Evolutionary conservation across 2,113 vertebrate genomes (phyloP).

Genomic region (Carassius auratus): DNA sequence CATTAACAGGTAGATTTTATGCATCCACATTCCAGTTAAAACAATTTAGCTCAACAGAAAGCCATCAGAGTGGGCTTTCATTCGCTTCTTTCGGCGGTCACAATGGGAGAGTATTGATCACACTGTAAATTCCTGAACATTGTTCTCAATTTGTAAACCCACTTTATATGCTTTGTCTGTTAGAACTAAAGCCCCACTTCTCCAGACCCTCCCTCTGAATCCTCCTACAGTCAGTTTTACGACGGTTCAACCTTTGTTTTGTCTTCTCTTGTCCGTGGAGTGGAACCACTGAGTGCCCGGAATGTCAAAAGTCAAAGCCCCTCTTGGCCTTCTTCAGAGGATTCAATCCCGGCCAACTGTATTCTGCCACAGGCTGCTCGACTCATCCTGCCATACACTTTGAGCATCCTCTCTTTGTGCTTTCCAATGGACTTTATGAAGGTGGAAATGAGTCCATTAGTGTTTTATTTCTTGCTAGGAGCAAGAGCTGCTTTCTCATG

Average conservation of each 20-base stretch:
- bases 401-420: conserved; percentile 44
- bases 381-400: conserved; percentile 33
- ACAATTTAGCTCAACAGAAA: conserved; percentile 19
- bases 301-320: conserved; percentile 57
- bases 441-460: conserved; percentile 64
- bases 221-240: conserved; percentile 60
- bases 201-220: conserved; percentile 53
- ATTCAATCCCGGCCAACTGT: conserved; percentile 46
- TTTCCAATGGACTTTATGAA: conserved; percentile 51
- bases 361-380: conserved; percentile 48
- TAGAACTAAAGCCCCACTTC: conserved; percentile 64
- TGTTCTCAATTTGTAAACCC: conserved; percentile 76
- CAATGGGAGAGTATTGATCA: conserved; percentile 59
- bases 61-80: conserved; percentile 45
- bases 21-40: conserved; percentile 24
- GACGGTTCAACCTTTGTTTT: conserved; percentile 60
- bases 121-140: conserved; percentile 74
- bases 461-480: conserved; percentile 53
- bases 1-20: background rate
- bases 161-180: conserved; percentile 71
- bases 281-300: conserved; percentile 55
- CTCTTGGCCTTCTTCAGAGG: conserved; percentile 50
- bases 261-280: conserved; percentile 52
- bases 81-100: conserved; percentile 30
- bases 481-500: conserved; percentile 45